Percentiles rank a stretch among this genome's conserved stretches.
Evolutionary conservation across 2,888 invertebrate species (phyloP).

Genomic region (Resseliella maxima): DNA sequence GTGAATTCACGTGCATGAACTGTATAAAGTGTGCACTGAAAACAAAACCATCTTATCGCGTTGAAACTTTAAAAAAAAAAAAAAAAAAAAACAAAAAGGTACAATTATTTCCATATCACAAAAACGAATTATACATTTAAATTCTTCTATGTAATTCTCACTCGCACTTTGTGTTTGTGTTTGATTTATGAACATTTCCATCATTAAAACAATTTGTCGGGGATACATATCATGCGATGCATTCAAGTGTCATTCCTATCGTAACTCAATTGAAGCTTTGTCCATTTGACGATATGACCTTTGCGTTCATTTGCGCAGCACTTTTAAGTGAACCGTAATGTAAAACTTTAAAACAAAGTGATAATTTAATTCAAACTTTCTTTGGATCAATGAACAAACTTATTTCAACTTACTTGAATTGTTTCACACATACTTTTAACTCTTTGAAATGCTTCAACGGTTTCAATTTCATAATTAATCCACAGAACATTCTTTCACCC

Average conservation of each 20-base stretch:
- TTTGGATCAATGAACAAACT: background rate
- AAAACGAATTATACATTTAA: too few relatives aligned
- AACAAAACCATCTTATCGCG: background rate
- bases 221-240: background rate
- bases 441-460: background rate
- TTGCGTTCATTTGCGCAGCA: background rate
- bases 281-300: background rate
- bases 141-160: too few relatives aligned
- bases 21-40: background rate
- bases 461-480: background rate
- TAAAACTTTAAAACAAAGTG: slow-evolving; percentile 30
- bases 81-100: background rate
- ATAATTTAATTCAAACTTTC: slow-evolving; percentile 43
- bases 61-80: background rate
- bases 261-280: background rate
- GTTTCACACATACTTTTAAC: too few relatives aligned
- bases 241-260: slow-evolving; percentile 1
- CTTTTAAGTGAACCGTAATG: background rate
- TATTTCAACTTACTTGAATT: background rate
- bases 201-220: background rate
- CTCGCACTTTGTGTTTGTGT: background rate
- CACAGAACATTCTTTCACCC: background rate
- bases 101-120: background rate
- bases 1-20: background rate
- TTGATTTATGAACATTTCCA: background rate